Evolutionary conservation across 2,888 invertebrate species (phyloP).

Genomic region (Himalopsyche kuldschensis): DNA sequence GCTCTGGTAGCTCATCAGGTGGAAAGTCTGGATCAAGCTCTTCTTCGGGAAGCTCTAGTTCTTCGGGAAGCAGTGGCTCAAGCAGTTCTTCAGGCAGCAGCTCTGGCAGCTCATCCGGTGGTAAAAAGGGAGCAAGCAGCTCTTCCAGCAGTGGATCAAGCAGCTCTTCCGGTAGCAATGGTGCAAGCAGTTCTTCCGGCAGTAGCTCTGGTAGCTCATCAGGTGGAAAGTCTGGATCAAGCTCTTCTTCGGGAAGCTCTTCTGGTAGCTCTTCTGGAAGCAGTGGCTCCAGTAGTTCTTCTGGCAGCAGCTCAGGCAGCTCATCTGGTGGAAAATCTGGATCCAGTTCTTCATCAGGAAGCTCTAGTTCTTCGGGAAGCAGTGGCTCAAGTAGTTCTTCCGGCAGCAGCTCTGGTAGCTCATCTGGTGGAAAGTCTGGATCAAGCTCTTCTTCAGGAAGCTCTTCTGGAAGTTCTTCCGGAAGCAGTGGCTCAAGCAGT

Average conservation of each 20-base stretch:
- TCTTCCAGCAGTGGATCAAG: neutral
- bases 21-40: neutral
- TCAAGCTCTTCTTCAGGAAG: neutral
- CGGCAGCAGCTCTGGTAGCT: neutral
- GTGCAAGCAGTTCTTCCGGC: neutral
- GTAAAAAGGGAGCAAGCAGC: neutral
- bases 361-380: neutral
- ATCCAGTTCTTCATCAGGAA: neutral
- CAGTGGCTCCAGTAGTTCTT: neutral
- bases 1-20: neutral
- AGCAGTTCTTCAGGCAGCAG: neutral
- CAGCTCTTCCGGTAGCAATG: neutral
- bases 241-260: neutral
- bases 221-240: neutral
- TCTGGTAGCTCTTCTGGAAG: neutral
- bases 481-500: neutral
- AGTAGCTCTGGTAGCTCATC: neutral
- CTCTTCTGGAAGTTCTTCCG: neutral
- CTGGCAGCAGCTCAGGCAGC: neutral
- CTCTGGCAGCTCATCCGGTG: neutral
- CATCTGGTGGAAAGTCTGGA: neutral
- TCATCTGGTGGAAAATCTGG: neutral
- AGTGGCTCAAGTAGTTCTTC: neutral
- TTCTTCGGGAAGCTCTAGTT: neutral
- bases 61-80: neutral